These are phyloP conservation scores for Entelurus aequoreus DNA, from an alignment of 2,113 vertebrate species.

Conservation along the genomic window DNA sequence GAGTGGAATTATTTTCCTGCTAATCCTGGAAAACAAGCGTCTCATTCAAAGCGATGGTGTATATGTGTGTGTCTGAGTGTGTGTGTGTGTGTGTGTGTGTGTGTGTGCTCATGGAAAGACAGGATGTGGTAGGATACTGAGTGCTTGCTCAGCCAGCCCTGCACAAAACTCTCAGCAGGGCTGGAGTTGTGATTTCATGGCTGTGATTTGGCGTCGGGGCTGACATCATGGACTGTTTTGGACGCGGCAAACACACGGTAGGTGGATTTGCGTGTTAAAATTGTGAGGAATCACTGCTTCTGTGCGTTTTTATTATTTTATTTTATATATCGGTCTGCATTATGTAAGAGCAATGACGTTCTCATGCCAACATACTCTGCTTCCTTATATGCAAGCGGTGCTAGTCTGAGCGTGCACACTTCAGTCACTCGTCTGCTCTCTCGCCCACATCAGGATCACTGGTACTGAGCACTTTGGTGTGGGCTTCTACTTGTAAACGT, in stretches of 20 bases:
- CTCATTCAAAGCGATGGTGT: no score
- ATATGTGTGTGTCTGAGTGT: no score
- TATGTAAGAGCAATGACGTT: conserved; percentile 9
- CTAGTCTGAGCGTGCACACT: no score
- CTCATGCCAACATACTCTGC: not conserved
- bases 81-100: not conserved
- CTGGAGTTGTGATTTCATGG: conserved; percentile 57
- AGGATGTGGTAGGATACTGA: conserved; percentile 68
- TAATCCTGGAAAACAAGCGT: no score
- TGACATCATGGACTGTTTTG: conserved; percentile 69
- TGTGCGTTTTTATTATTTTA: no score
- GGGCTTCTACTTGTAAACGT: no score
- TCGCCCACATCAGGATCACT: no score
- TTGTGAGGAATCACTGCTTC: not conserved
- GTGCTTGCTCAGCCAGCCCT: conserved; percentile 62
- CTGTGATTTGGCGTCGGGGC: conserved; percentile 45
- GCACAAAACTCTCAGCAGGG: conserved; percentile 42
- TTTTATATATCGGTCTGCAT: conserved; percentile 24
- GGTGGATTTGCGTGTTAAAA: conserved; percentile 7
- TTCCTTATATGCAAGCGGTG: no score
- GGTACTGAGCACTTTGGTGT: no score
- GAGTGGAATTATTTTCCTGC: no score
- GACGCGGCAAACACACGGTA: conserved; percentile 66
- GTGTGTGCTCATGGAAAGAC: conserved; percentile 48
- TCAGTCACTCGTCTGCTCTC: no score